A percentile compares a stretch with the other conserved stretches of the same genome.
Conservation (phyloP, 2,797 vertebrate species). For the Todus mexicanus region DNA sequence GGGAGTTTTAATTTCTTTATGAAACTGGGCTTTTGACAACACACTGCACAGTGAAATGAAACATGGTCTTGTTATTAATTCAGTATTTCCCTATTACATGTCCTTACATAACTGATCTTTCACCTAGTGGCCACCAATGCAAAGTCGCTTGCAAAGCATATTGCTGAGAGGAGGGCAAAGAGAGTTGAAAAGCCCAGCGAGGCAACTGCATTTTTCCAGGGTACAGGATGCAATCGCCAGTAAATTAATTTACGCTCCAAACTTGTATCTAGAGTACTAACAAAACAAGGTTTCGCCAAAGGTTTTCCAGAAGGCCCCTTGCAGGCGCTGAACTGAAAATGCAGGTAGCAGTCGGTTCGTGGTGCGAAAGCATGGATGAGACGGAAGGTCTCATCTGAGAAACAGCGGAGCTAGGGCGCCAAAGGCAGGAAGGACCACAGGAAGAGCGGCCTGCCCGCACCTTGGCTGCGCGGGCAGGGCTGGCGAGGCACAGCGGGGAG, state of each 20-base stretch:
- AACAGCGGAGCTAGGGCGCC: accelerated
- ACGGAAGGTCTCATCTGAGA: background rate
- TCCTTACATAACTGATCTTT: constrained; percentile 14
- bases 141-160: background rate
- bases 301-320: background rate
- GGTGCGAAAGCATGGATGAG: background rate
- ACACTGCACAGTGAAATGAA: background rate
- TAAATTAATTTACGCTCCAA: background rate
- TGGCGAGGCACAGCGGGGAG: too few relatives aligned
- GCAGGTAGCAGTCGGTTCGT: background rate
- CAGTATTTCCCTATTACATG: background rate
- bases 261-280: background rate
- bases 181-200: background rate
- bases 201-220: background rate
- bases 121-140: background rate
- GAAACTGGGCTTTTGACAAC: background rate
- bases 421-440: background rate
- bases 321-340: background rate
- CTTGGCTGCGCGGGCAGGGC: background rate
- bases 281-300: background rate
- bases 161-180: background rate
- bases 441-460: too few relatives aligned
- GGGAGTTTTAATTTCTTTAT: background rate
- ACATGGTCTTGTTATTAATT: background rate
- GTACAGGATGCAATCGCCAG: background rate